These are phyloP conservation scores for Onychomys leucogaster DNA, from an alignment of 2,797 vertebrate species.

Conservation along the genomic window DNA sequence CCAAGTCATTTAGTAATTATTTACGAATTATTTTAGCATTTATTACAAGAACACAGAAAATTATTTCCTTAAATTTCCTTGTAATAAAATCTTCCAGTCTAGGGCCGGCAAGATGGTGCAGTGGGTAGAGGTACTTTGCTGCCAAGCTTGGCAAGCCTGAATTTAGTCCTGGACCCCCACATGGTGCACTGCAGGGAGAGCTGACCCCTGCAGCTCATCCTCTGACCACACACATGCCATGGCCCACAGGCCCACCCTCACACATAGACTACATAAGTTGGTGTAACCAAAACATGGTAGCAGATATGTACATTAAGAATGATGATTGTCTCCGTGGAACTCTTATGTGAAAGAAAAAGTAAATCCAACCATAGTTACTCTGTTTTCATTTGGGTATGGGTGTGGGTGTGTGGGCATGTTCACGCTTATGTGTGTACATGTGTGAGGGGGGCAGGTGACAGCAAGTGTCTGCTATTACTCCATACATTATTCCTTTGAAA, in stretches of 20 bases:
- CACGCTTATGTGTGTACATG: too few relatives aligned
- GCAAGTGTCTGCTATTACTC: neutral
- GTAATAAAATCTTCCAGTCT: neutral
- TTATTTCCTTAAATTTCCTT: conserved; percentile 32
- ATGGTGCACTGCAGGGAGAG: neutral
- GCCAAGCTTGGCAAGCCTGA: neutral
- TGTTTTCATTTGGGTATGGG: neutral
- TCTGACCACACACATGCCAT: neutral
- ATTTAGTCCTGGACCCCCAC: neutral
- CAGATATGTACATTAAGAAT: neutral
- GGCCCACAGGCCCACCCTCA: neutral
- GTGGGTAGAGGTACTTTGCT: neutral
- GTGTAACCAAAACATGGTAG: neutral
- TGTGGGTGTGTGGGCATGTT: fast-evolving
- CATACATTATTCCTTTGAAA: neutral
- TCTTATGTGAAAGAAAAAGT: neutral
- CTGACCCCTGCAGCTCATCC: neutral
- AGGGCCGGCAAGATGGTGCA: neutral
- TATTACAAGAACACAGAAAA: conserved; percentile 42
- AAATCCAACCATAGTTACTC: neutral
- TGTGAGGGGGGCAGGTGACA: neutral
- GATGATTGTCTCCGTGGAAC: neutral
- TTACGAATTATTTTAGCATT: conserved; percentile 34
- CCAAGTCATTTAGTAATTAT: conserved; percentile 29
- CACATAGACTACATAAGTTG: neutral